phyloP scores from a whole-genome alignment of 2,113 vertebrate genomes.

The Nanorana parkeri region DNA sequence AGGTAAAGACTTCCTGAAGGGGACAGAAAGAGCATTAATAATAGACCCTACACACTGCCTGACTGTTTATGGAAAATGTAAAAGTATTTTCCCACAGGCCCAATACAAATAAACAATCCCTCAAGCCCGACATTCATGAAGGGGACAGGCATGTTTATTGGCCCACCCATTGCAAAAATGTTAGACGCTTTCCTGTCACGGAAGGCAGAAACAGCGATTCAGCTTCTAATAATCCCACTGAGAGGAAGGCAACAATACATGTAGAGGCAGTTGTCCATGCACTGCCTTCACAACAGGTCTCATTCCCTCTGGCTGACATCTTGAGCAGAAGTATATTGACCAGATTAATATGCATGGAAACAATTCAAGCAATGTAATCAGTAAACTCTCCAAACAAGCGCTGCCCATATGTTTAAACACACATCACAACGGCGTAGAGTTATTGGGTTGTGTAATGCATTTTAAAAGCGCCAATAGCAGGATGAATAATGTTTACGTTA shows the following conservation, averaged over 20 bases:
- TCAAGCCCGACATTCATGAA: slow-evolving; percentile 62
- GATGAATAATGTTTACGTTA: slow-evolving; percentile 50
- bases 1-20: too few species aligned
- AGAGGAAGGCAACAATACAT: slow-evolving; percentile 1
- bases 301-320: background rate
- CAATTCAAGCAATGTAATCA: slow-evolving; percentile 17
- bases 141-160: slow-evolving; percentile 65
- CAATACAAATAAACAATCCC: slow-evolving; percentile 64
- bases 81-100: slow-evolving; percentile 50
- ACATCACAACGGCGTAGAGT: background rate
- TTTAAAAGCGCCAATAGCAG: slow-evolving; percentile 8
- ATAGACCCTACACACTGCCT: background rate
- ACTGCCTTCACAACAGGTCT: background rate
- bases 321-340: background rate
- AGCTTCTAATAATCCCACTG: slow-evolving; percentile 20
- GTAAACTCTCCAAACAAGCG: slow-evolving; percentile 29
- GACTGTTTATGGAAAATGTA: slow-evolving; percentile 36
- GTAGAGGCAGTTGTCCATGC: background rate
- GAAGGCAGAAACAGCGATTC: slow-evolving; percentile 53
- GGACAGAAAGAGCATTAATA: too few species aligned
- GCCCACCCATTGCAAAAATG: slow-evolving; percentile 58
- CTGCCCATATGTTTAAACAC: slow-evolving; percentile 8
- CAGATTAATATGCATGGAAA: slow-evolving; percentile 38
- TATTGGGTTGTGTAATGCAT: background rate
- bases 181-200: slow-evolving; percentile 68